Percentiles rank a stretch among this genome's conserved stretches.
Evolutionary conservation across 1,140 invertebrate genomes (phyloP).

Genomic region (Leptopilina boulardi): DNA sequence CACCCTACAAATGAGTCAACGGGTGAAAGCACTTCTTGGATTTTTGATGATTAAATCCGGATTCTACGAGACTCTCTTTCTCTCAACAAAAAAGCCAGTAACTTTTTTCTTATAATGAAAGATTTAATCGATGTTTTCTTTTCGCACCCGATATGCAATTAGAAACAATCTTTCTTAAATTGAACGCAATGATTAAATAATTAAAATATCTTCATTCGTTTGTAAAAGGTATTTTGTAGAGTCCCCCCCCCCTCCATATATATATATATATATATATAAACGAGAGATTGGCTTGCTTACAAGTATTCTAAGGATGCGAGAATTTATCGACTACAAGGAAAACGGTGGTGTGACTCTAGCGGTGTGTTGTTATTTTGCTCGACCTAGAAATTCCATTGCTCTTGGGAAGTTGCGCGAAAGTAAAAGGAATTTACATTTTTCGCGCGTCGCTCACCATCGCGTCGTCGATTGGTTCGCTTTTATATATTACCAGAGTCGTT

Average conservation of each 20-base stretch:
- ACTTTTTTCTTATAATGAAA: not conserved
- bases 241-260: too few relatives aligned
- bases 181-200: not conserved
- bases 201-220: slow-evolving; percentile 5
- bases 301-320: slow-evolving; percentile 27
- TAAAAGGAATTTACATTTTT: slow-evolving; percentile 39
- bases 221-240: slow-evolving; percentile 11
- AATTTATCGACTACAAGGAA: slow-evolving; percentile 28
- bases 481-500: not conserved
- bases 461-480: slow-evolving; percentile 27
- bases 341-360: slow-evolving; percentile 24
- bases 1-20: slow-evolving; percentile 41
- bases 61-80: not conserved
- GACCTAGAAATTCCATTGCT: slow-evolving; percentile 55
- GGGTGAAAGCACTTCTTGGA: slow-evolving; percentile 43
- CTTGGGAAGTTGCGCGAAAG: slow-evolving; percentile 45
- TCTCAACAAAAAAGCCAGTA: not conserved
- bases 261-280: too few relatives aligned
- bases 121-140: not conserved
- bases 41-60: slow-evolving; percentile 19
- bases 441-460: not conserved
- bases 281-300: not conserved
- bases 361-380: slow-evolving; percentile 4
- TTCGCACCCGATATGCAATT: not conserved
- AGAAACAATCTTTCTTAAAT: not conserved